Conservation (phyloP, 1,140 invertebrate species). For the Drosophila persimilis region DNA sequence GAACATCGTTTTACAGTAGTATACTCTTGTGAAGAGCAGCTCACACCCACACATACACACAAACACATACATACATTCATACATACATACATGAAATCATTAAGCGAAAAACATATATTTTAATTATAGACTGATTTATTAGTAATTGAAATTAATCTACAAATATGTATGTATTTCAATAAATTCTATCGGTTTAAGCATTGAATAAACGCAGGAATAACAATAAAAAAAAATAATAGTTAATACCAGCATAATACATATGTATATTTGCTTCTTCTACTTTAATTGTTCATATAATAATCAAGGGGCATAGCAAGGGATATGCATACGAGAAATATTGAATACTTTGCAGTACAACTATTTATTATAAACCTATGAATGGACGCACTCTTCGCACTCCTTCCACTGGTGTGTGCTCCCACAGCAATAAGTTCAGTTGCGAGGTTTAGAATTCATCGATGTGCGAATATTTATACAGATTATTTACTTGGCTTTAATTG, state of each 20-base stretch:
- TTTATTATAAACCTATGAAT: slow-evolving; percentile 44
- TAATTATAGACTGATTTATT: slow-evolving; percentile 82
- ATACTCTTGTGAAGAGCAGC: slow-evolving; percentile 53
- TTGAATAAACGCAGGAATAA: slow-evolving; percentile 80
- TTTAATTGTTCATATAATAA: slow-evolving; percentile 23
- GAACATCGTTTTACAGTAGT: too few relatives aligned
- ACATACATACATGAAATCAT: slow-evolving; percentile 63
- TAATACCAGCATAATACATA: slow-evolving; percentile 36
- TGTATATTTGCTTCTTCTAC: slow-evolving; percentile 17
- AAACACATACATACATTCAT: slow-evolving; percentile 26
- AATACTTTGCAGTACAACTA: slow-evolving; percentile 55
- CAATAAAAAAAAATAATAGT: slow-evolving; percentile 52
- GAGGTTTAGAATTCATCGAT: slow-evolving; percentile 41
- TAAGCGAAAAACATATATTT: slow-evolving; percentile 78
- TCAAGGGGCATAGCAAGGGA: not conserved
- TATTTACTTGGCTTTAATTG: slow-evolving; percentile 7
- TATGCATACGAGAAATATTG: slow-evolving; percentile 50
- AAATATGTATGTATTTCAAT: slow-evolving; percentile 68
- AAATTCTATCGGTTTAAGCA: slow-evolving; percentile 67
- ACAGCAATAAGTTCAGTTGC: not conserved
- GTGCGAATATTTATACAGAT: slow-evolving; percentile 27
- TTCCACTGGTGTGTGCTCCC: too few relatives aligned
- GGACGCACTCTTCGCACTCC: not conserved
- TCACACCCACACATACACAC: slow-evolving; percentile 48
- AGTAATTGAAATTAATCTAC: slow-evolving; percentile 82